Evolutionary conservation across 2,888 invertebrate genomes (phyloP).

Genomic region (Choristoneura rosaceana): DNA sequence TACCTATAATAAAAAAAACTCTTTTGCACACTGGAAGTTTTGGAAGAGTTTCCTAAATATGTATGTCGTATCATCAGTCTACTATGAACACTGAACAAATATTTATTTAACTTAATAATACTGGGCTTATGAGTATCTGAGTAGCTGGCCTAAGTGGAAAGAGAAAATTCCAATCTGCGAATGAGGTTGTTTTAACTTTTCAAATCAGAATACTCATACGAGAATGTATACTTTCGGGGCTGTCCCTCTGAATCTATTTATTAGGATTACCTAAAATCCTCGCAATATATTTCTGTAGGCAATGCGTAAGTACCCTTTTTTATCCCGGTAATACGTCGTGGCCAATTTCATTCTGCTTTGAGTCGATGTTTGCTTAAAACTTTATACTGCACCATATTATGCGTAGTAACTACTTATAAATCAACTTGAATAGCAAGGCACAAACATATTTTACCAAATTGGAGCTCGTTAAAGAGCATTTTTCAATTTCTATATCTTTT

Average conservation of each 20-base stretch:
- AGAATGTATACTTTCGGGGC: conserved; percentile 5
- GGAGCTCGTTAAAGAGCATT: too few relatives aligned
- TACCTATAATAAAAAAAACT: neutral
- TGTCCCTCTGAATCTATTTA: conserved; percentile 31
- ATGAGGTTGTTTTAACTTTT: neutral
- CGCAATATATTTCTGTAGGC: conserved; percentile 29
- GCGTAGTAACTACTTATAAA: neutral
- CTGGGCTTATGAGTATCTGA: too few relatives aligned
- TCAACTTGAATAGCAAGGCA: neutral
- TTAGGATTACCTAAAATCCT: conserved; percentile 36
- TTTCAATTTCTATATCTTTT: too few relatives aligned
- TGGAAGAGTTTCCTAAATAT: neutral
- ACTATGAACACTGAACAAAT: too few relatives aligned
- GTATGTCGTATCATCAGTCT: too few relatives aligned
- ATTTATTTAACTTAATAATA: too few relatives aligned
- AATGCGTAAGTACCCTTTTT: conserved; percentile 33
- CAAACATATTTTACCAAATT: too few relatives aligned
- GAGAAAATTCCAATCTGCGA: neutral
- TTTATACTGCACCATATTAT: conserved; percentile 7
- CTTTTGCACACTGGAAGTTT: neutral
- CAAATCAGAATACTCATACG: neutral
- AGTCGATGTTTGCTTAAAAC: conserved; percentile 19
- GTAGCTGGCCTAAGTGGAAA: neutral
- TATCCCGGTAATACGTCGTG: conserved; percentile 34
- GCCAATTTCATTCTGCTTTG: conserved; percentile 22